Base-by-base conservation (phyloP, 2,113 vertebrate genomes). In the Cinclus cinclus region DNA sequence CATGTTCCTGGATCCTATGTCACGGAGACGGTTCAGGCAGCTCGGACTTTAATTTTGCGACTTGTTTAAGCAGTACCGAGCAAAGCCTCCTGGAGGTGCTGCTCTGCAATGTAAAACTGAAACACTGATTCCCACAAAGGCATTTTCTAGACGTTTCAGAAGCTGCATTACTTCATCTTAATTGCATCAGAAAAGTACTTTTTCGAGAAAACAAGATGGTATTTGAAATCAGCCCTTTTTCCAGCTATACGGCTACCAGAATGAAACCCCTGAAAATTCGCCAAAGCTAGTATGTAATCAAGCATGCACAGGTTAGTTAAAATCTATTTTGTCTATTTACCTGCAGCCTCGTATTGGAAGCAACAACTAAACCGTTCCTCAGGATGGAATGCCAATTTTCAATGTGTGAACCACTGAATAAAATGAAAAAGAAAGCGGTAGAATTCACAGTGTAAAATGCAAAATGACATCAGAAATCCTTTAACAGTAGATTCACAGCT, bases 351-450 rank as follows among this genome's bases (percentile, higher is more conserved):
- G 98, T 99, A 94, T 99, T 99, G 52, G 99, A 99, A 96, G 99
- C 98, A 96, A 99, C 99, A 80, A 99, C 98, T 96, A 99, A 98
- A 59, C 99, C 99, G 33, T 99, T 99, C 93, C 99, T 98, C 97
- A 99, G 96, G 96, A 99, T 99, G 73, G 99, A 99, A 97, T 99
- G 99, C 99, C 99, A 99, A 70, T 99, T 99, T 97, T 99, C 99
- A 96, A 99, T 99, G 92, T 99, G 98, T 65, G 98, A 99, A 95
- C 99, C 99, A 97, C 99, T 99, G 60, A 65, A 92, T 55, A 85
- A 95, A 85, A 67, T 23, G 33, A 82, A 87, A 68, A 41, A 35
- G 12, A 60, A 71, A 55, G 42, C 0, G 0, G 52, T 55, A 81
- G 92, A 89, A 67, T 78, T 58, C 73, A 5, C 27, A 24, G 15